A percentile compares a stretch with the other conserved stretches of the same genome.
Evolutionary conservation across 2,797 vertebrate genomes (phyloP).

Genomic region (Phataginus tricuspis): DNA sequence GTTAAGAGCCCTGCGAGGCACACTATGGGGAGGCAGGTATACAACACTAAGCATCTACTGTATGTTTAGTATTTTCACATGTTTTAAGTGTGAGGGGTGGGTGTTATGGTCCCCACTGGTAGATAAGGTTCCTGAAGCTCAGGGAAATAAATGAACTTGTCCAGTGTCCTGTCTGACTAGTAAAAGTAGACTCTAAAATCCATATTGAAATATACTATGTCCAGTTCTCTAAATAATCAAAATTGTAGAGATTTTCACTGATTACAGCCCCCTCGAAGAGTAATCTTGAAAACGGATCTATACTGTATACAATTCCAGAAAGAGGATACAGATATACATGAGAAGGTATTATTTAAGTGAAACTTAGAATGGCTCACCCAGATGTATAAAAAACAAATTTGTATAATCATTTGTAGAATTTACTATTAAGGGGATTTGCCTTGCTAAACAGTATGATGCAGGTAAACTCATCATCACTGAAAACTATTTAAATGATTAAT

Average conservation of each 20-base stretch:
- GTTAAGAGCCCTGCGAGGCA: not conserved
- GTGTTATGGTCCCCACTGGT: not conserved
- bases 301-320: not conserved
- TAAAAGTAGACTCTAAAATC: constrained; percentile 11
- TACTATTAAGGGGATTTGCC: constrained; percentile 1
- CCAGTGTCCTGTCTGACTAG: not conserved
- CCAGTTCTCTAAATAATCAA: not conserved
- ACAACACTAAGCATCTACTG: not conserved
- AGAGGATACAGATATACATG: not conserved
- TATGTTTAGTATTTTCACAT: not conserved
- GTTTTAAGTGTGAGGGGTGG: not conserved
- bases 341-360: constrained; percentile 23
- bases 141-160: not conserved
- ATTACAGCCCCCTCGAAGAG: not conserved
- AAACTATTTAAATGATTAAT: constrained; percentile 41
- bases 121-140: not conserved
- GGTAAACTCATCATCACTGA: not conserved
- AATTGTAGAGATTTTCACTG: not conserved
- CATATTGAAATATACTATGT: not conserved
- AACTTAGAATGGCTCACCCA: not conserved
- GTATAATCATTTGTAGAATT: not conserved
- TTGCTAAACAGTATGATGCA: not conserved
- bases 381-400: constrained; percentile 13
- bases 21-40: not conserved
- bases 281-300: constrained; percentile 20